Percentiles rank a stretch among this genome's conserved stretches.
Evolutionary conservation across 1,140 invertebrate species (phyloP).

Genomic region (Bombus cullumanus): DNA sequence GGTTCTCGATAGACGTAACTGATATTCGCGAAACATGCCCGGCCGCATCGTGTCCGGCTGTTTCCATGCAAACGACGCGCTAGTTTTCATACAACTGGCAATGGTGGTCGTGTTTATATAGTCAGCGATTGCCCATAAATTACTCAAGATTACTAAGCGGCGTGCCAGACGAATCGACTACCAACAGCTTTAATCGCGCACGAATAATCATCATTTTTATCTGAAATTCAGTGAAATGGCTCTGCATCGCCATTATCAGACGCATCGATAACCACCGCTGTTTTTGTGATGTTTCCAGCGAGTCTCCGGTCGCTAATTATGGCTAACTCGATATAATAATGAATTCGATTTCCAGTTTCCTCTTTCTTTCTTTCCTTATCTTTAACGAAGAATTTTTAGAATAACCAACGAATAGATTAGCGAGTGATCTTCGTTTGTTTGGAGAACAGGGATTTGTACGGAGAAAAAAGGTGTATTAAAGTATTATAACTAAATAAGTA

Average conservation of each 20-base stretch:
- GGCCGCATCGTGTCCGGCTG: background rate
- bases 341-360: background rate
- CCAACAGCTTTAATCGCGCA: conserved; percentile 18
- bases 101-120: conserved; percentile 28
- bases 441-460: background rate
- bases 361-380: background rate
- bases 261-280: background rate
- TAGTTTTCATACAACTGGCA: conserved; percentile 27
- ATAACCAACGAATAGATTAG: background rate
- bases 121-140: conserved; percentile 38
- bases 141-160: conserved; percentile 54
- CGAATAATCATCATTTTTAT: conserved; percentile 45
- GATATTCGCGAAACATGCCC: conserved; percentile 37
- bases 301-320: background rate
- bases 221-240: conserved; percentile 20
- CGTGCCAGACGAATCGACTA: conserved; percentile 17
- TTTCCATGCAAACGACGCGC: conserved; percentile 31
- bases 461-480: background rate
- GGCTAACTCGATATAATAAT: background rate
- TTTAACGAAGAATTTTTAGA: background rate
- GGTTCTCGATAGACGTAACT: background rate
- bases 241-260: background rate
- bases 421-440: background rate
- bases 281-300: background rate
- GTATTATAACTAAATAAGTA: background rate